Conservation (phyloP, 2,797 vertebrate species). For the Falco berigora region DNA sequence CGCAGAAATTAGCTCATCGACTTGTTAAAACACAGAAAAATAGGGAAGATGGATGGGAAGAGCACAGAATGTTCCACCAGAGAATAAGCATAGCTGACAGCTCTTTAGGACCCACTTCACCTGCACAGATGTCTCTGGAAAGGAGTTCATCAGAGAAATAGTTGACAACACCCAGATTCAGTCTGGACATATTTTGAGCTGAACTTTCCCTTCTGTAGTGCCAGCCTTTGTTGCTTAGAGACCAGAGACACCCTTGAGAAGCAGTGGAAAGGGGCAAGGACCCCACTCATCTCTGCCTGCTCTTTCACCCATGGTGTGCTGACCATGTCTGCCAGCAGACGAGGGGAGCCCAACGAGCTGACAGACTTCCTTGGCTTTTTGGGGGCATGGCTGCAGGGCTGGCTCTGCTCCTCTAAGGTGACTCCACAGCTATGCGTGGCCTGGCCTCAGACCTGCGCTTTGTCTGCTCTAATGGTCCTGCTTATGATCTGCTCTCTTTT, state of each 20-base stretch:
- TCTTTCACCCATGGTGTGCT: not conserved
- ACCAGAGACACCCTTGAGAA: not conserved
- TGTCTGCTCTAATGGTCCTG: not conserved
- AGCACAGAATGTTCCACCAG: not conserved
- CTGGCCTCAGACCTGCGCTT: not conserved
- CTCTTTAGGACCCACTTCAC: not conserved
- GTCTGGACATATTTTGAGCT: not conserved
- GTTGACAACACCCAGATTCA: not conserved
- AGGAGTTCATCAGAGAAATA: not conserved
- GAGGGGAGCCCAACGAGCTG: not conserved
- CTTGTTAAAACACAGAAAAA: not conserved
- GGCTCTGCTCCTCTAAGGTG: not conserved
- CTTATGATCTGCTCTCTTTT: not conserved
- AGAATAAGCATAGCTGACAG: not conserved
- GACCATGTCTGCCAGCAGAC: rapidly evolving
- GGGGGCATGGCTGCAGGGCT: not conserved
- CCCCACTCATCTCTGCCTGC: not conserved
- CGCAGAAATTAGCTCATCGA: not conserved
- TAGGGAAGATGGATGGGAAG: not conserved
- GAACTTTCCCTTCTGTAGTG: not conserved
- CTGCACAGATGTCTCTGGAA: not conserved
- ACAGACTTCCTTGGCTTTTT: not conserved
- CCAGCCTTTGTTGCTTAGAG: not conserved
- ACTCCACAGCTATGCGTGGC: not conserved
- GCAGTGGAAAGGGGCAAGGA: not conserved